These are phyloP conservation scores for Cheilosia urbana DNA, from an alignment of 2,888 invertebrate species.

Conservation along the genomic window DNA sequence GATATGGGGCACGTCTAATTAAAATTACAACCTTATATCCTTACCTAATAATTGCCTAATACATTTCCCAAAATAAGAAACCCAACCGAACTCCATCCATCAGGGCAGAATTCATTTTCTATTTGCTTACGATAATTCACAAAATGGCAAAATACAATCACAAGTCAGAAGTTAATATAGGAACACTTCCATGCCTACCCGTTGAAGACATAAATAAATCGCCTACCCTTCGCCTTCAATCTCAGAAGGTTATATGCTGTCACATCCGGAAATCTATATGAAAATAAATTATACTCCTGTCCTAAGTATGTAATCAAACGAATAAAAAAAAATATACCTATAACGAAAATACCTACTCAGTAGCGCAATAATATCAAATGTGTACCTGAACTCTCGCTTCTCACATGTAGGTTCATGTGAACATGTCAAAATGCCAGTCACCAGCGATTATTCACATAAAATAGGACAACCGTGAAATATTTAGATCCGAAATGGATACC, in stretches of 20 bases:
- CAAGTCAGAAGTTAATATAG: too few species aligned
- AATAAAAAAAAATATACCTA: slow-evolving; percentile 21
- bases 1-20: too few species aligned
- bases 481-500: slow-evolving; percentile 51
- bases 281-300: slow-evolving; percentile 44
- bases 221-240: not conserved
- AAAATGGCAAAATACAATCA: too few species aligned
- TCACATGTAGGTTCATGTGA: slow-evolving; percentile 21
- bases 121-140: too few species aligned
- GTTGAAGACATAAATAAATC: not conserved
- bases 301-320: slow-evolving; percentile 8
- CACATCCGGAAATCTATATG: slow-evolving; percentile 31
- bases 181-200: too few species aligned
- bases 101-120: too few species aligned
- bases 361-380: slow-evolving; percentile 50
- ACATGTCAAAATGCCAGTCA: slow-evolving; percentile 66
- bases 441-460: slow-evolving; percentile 54
- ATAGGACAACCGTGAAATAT: slow-evolving; percentile 72
- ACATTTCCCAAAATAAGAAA: too few species aligned
- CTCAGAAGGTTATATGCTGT: not conserved
- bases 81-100: too few species aligned
- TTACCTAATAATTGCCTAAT: too few species aligned
- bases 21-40: too few species aligned
- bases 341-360: not conserved
- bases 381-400: not conserved